A percentile compares a stretch with the other conserved stretches of the same genome.
These are phyloP conservation scores for Dufourea novaeangliae DNA, from an alignment of 1,140 invertebrate species.

Conservation along the genomic window DNA sequence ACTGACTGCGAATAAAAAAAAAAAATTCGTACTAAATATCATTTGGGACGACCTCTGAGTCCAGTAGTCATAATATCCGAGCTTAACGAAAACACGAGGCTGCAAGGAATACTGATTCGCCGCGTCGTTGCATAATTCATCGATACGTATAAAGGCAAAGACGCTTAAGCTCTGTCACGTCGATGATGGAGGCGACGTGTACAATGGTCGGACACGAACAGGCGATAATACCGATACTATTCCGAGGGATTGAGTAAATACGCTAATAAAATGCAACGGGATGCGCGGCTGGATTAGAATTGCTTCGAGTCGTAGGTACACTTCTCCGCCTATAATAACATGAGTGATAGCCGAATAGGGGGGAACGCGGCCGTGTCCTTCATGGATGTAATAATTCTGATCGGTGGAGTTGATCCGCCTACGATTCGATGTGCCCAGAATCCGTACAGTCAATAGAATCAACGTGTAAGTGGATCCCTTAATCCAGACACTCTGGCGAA, in stretches of 20 bases:
- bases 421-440: conserved; percentile 19
- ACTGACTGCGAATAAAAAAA: too few species aligned
- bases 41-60: neutral
- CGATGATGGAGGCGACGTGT: conserved; percentile 52
- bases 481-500: neutral
- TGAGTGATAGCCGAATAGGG: conserved; percentile 65
- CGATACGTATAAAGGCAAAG: conserved; percentile 62
- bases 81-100: neutral
- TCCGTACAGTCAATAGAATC: conserved; percentile 41
- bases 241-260: conserved; percentile 72
- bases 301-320: conserved; percentile 56
- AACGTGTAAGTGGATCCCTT: conserved; percentile 21
- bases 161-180: conserved; percentile 27
- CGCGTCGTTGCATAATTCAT: conserved; percentile 50
- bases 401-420: conserved; percentile 25
- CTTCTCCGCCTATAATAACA: conserved; percentile 69
- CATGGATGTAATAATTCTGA: conserved; percentile 50
- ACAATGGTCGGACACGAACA: conserved; percentile 64
- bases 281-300: conserved; percentile 69
- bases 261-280: conserved; percentile 79
- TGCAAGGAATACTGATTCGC: conserved; percentile 20
- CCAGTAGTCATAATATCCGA: neutral
- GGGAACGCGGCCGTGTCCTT: conserved; percentile 39
- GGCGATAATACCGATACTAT: conserved; percentile 41
- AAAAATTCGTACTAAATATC: too few species aligned